These are phyloP conservation scores for Ylistrum balloti DNA, from an alignment of 1,140 invertebrate species.

Conservation along the genomic window DNA sequence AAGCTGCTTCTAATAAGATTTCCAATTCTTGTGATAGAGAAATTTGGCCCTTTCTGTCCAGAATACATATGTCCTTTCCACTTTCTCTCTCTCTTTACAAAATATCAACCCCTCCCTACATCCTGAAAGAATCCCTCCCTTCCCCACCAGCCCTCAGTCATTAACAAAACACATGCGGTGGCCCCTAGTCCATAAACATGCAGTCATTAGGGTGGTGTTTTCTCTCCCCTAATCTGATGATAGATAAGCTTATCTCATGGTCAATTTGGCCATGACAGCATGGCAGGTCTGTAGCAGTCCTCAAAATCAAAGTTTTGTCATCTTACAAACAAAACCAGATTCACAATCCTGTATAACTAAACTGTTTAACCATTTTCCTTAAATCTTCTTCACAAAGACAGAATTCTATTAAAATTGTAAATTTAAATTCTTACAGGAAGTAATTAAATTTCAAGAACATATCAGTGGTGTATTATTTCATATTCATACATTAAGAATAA, in stretches of 20 bases:
- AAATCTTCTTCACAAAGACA: neutral
- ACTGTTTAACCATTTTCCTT: neutral
- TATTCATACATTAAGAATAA: neutral
- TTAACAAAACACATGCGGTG: constrained; percentile 38
- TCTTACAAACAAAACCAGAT: neutral
- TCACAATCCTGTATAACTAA: neutral
- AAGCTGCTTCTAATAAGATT: no score
- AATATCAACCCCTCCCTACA: neutral
- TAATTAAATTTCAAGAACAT: neutral
- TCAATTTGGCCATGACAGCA: constrained; percentile 32
- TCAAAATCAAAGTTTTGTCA: neutral
- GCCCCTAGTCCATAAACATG: constrained; percentile 16
- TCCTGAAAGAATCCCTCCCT: neutral
- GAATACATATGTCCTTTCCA: no score
- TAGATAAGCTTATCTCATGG: constrained; percentile 38
- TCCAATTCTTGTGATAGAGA: no score
- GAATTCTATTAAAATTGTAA: neutral
- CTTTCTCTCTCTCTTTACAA: no score
- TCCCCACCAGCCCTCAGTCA: neutral
- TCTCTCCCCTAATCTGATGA: constrained; percentile 24
- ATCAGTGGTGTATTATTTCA: neutral
- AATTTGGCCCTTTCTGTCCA: no score
- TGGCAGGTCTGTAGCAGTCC: neutral
- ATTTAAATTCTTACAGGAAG: neutral
- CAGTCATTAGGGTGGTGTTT: constrained; percentile 17